These are phyloP conservation scores for Neodiprion pinetum DNA, from an alignment of 1,140 invertebrate species.

Conservation along the genomic window DNA sequence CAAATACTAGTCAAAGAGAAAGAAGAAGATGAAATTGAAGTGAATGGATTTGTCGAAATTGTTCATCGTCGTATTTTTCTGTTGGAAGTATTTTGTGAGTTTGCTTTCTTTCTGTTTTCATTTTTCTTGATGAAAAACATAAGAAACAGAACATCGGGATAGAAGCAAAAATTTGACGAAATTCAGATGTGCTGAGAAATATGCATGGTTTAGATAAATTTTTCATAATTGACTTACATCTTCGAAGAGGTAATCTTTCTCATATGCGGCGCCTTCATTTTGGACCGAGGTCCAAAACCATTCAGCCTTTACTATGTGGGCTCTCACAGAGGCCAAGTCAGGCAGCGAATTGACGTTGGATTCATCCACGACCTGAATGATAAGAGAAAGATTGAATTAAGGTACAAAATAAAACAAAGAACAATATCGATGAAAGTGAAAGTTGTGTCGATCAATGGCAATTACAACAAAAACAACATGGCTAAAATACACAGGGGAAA, in stretches of 20 bases:
- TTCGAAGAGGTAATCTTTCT: constrained; percentile 86
- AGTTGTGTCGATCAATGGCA: neutral
- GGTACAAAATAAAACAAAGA: neutral
- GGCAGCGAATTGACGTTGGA: constrained; percentile 73
- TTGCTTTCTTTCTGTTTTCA: neutral
- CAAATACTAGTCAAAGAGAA: constrained; percentile 61
- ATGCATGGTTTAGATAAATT: no score
- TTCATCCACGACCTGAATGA: constrained; percentile 78
- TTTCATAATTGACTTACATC: constrained; percentile 63
- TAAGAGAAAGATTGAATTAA: neutral
- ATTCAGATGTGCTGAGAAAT: no score
- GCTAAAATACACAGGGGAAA: neutral
- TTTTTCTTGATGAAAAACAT: neutral
- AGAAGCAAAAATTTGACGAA: neutral
- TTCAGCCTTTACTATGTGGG: constrained; percentile 85
- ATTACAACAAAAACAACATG: neutral
- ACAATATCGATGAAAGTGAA: neutral
- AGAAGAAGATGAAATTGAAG: neutral
- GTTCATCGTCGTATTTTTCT: no score
- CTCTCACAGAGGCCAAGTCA: constrained; percentile 66
- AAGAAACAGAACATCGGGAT: constrained; percentile 27
- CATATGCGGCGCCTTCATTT: constrained; percentile 90
- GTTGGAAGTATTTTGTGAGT: no score
- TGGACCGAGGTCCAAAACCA: constrained; percentile 99
- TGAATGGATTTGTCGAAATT: no score